phyloP scores from a whole-genome alignment of 2,113 vertebrate genomes.

The Notarius lentiginosus region DNA sequence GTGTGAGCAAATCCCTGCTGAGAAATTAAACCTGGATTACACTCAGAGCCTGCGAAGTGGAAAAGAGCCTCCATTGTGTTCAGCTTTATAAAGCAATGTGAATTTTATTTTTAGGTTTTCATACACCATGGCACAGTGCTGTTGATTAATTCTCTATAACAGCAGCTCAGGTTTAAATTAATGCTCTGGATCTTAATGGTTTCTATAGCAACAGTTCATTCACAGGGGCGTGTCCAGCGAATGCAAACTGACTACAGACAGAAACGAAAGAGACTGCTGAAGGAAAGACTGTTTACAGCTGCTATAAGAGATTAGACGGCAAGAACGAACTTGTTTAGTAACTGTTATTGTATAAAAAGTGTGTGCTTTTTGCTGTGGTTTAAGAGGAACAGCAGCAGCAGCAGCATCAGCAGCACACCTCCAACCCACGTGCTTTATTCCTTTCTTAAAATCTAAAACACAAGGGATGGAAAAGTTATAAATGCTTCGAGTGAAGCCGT shows the following conservation, averaged over 20 bases:
- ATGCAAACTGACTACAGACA: background rate
- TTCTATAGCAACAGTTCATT: background rate
- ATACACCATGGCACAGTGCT: background rate
- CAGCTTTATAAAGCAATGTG: background rate
- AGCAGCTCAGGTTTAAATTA: no score
- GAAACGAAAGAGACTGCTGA: background rate
- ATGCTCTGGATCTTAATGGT: no score
- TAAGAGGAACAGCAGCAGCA: background rate
- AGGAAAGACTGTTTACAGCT: background rate
- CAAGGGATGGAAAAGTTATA: background rate
- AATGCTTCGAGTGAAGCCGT: background rate
- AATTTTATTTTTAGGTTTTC: background rate
- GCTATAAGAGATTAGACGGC: background rate
- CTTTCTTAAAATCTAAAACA: background rate
- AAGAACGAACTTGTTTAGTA: background rate
- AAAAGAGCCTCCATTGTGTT: background rate
- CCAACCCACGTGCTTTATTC: background rate
- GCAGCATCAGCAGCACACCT: no score
- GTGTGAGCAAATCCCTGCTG: background rate
- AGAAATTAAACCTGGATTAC: background rate
- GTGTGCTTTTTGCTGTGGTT: background rate
- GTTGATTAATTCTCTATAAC: no score
- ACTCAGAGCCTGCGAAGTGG: background rate
- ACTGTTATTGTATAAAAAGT: background rate
- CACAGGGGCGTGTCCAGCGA: background rate